phyloP scores from a whole-genome alignment of 2,888 invertebrate species.

The Euphydryas editha region DNA sequence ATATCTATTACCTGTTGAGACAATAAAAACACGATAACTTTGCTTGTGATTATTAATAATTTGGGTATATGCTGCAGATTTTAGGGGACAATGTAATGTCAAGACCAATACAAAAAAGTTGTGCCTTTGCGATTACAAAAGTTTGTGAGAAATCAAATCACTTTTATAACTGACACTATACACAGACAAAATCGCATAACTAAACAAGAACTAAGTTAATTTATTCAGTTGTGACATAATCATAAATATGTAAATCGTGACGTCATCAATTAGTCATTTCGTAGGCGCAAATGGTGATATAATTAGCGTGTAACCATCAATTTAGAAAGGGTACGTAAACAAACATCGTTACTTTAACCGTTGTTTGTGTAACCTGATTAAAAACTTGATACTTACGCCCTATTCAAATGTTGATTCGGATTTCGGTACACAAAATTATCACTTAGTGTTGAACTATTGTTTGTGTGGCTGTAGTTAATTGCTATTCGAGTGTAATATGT shows the following conservation, averaged over 20 bases:
- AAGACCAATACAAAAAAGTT: too few relatives aligned
- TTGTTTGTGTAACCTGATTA: conserved; percentile 42
- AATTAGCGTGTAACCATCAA: conserved; percentile 43
- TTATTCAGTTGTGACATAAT: not conserved
- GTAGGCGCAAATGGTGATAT: conserved; percentile 38
- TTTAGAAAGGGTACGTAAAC: conserved; percentile 46
- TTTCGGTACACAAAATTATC: conserved; percentile 2
- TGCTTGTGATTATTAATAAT: too few relatives aligned
- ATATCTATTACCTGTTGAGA: too few relatives aligned
- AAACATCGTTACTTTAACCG: conserved; percentile 37
- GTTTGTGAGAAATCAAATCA: not conserved
- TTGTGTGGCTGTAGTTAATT: not conserved
- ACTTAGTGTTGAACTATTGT: conserved; percentile 1
- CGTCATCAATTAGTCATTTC: conserved; percentile 35
- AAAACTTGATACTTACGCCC: conserved; percentile 42
- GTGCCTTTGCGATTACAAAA: too few relatives aligned
- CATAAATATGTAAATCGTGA: conserved; percentile 13
- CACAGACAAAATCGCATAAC: not conserved
- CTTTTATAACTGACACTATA: too few relatives aligned
- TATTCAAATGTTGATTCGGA: conserved; percentile 18
- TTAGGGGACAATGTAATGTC: too few relatives aligned
- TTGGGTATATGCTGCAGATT: too few relatives aligned
- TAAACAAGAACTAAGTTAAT: not conserved
- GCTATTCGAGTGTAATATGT: not conserved
- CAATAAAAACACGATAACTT: too few relatives aligned